These are phyloP conservation scores for Deilephila elpenor DNA, from an alignment of 2,888 invertebrate species.

Conservation along the genomic window DNA sequence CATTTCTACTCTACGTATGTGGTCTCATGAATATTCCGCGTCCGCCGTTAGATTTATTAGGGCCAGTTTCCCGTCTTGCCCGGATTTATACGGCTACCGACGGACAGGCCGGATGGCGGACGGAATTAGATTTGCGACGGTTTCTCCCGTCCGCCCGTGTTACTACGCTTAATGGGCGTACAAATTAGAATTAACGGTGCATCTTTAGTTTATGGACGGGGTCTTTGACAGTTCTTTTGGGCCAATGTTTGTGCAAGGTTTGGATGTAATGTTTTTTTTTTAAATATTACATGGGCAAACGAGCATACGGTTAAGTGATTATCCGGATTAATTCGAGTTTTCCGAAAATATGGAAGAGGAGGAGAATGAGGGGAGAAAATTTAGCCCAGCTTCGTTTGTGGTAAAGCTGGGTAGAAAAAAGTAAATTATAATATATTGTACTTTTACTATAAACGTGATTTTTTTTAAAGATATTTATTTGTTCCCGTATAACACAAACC, in stretches of 20 bases:
- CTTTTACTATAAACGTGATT: too few species aligned
- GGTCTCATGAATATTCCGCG: constrained; percentile 60
- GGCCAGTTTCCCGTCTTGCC: constrained; percentile 53
- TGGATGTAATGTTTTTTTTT: neutral
- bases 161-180: constrained; percentile 32
- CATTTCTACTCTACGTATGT: constrained; percentile 32
- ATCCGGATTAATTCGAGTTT: too few species aligned
- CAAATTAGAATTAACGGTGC: constrained; percentile 23
- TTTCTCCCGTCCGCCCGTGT: constrained; percentile 26
- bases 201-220: constrained; percentile 22
- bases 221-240: neutral
- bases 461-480: too few species aligned
- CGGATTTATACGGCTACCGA: constrained; percentile 53
- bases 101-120: constrained; percentile 40
- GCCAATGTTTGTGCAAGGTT: neutral
- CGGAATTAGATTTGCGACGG: constrained; percentile 55
- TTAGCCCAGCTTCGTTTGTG: too few species aligned
- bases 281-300: too few species aligned
- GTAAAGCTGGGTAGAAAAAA: too few species aligned
- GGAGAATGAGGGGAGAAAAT: too few species aligned
- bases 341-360: too few species aligned
- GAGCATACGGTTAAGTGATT: too few species aligned
- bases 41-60: constrained; percentile 57
- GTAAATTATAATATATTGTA: too few species aligned
- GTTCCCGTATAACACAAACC: too few species aligned